Evolutionary conservation across 2,888 invertebrate genomes (phyloP), one percentile per base, ranked within the genome.

Genomic region (Drepana falcataria): DNA sequence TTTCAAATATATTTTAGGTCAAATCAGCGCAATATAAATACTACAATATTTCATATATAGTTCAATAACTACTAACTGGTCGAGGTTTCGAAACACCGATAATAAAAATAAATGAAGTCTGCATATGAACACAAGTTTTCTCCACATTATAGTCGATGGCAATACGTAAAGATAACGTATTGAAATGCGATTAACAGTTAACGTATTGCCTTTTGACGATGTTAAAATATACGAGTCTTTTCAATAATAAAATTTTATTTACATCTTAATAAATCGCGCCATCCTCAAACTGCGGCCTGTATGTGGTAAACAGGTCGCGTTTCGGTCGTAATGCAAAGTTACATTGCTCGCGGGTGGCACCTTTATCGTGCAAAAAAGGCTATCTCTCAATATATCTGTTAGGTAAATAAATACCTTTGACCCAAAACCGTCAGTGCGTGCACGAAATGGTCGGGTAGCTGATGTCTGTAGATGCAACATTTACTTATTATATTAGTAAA

Each of bases 371-470:
- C 70, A 72, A 75, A 78, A 78, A 77, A 79, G 71, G 74, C 71
- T 75, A 75, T 77, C 75, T 69, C 67, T 65, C 65, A 68, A 69
- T 75, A 71, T 73, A 77, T 77, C 77, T 73, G 80, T 79, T 83
- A 81, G 78, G 77, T 77, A 82, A 84, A 85, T 85, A 84, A 84
- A 86, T 83, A 84, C 80, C 71, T 81, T 78, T 78, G 80, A 83
- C 87, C 86, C 71, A 74, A 77, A 86, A 80, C 75, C 75, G 85
- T 81, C 82, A 75, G 59, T 54, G 61, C 59, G 66, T 66, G 71
- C 76, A 77, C 73, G 77, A 71, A 78, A 74, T 71, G 68, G 73
- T 65, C 65, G 66, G 68, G 71, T 68, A 76, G 74, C 71, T 76
- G 79, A 79, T 73, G 74, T 66, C 63, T 66, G 61, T 68, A 70